Evolutionary conservation across 2,797 vertebrate species (phyloP).

Genomic region (Muscicapa striata): DNA sequence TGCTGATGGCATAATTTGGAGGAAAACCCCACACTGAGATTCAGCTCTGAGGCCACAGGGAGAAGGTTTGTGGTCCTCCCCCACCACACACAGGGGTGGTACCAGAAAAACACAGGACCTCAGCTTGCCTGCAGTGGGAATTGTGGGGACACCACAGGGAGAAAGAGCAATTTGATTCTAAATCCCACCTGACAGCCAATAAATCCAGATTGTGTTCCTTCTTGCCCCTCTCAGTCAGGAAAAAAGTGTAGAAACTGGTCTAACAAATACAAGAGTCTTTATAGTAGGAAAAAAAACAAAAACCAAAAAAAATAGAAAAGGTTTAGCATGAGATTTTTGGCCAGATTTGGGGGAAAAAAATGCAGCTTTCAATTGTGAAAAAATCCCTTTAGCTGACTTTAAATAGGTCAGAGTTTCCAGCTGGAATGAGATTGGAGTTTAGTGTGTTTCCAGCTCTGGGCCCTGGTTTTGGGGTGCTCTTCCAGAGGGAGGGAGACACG

Average conservation of each 20-base stretch:
- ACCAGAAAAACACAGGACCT: background rate
- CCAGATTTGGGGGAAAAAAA: background rate
- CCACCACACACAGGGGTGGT: accelerated
- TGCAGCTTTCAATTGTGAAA: background rate
- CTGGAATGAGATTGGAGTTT: background rate
- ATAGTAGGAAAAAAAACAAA: too few species aligned
- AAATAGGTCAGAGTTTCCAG: background rate
- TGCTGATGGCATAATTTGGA: background rate
- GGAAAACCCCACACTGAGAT: accelerated
- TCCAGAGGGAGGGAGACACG: background rate
- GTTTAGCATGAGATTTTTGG: background rate
- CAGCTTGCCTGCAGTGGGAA: background rate
- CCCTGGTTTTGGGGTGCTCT: background rate
- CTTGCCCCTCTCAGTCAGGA: background rate
- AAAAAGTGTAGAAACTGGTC: background rate
- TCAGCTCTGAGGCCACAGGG: background rate
- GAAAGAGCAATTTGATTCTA: background rate
- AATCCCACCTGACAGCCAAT: background rate
- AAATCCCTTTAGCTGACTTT: background rate
- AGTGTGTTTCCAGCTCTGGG: background rate
- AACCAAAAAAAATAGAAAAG: background rate
- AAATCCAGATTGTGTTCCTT: background rate
- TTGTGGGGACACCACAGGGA: background rate
- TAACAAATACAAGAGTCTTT: background rate
- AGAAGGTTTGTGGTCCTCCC: background rate